Base-by-base conservation (phyloP, 2,888 invertebrate species). In the Silvanus unidentatus region DNA sequence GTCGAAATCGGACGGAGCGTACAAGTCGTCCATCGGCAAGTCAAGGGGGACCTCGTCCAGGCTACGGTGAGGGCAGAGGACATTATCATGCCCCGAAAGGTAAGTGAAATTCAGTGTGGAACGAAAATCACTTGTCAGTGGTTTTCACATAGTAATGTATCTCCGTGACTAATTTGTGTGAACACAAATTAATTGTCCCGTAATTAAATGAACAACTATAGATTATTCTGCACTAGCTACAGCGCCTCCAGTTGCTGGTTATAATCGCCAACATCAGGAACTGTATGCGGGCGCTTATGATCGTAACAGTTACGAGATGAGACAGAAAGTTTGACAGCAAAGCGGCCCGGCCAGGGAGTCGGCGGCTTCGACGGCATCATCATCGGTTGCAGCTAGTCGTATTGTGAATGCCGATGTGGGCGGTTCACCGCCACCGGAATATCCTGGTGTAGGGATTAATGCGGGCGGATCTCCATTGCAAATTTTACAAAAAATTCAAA, bases 231-330 rank as follows among this genome's bases (percentile, higher is more conserved):
- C 66, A 63, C 51, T 68, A 73, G 74, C 74, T 45, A 67, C 73
- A 47, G 74, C 73, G 27, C 73, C 74, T 15, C 71, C 71, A 14
- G 57, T 58, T 16, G 54, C 57, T 34, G 57, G 58, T 53, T 62
- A 57, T 49, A 59, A 49, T 44, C 64, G 66, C 72, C 58, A 57
- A 74, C 77, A 72, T 57, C 75, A 76, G 48, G 83, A 84, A 69
- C 75, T 82, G 48, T 86, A 86, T 73, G 85, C 86, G 52, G 82
- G 82, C 61, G 86, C 86, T 48, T 85, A 85, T 74, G 80, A 81
- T 62, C 59, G 73, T 54, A 77, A 80, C 69, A 76, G 81, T 62
- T 83, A 83, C 74, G 86, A 86, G 76, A 83, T 86, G 84, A 79
- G 84, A 51, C 83, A 84, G 68, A 85, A 86, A 74, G 84, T 79